These are phyloP conservation scores for Notamacropus eugenii DNA, from an alignment of 2,797 vertebrate genomes.

Conservation along the genomic window DNA sequence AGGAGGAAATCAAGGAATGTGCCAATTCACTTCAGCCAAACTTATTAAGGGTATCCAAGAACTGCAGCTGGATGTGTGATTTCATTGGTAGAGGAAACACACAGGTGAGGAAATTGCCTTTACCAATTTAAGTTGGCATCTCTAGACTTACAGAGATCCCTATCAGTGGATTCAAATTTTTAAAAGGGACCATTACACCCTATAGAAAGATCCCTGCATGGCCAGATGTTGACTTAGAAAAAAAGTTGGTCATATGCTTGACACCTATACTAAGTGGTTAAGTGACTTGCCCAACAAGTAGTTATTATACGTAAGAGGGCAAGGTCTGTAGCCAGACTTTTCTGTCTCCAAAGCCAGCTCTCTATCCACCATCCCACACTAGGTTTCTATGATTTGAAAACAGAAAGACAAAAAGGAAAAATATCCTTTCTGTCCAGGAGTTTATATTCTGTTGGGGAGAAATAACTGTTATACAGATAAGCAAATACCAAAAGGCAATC, in stretches of 20 bases:
- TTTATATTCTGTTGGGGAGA: neutral
- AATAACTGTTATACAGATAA: neutral
- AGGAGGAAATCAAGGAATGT: neutral
- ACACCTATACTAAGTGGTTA: neutral
- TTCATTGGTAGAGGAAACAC: neutral
- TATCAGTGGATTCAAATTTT: neutral
- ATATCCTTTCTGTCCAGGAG: neutral
- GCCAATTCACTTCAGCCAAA: too few relatives aligned
- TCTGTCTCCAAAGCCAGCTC: neutral
- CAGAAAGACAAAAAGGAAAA: neutral
- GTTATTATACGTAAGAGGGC: neutral
- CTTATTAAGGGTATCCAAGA: neutral
- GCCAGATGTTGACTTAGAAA: neutral
- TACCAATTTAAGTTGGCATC: neutral
- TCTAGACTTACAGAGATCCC: neutral
- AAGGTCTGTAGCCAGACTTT: neutral
- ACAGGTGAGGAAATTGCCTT: neutral
- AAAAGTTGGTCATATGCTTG: neutral
- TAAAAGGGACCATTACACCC: neutral
- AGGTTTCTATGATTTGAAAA: neutral
- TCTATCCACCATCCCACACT: neutral
- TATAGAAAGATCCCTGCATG: neutral
- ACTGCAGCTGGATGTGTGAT: neutral
- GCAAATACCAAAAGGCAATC: neutral
- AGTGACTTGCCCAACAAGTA: neutral